Evolutionary conservation across 1,140 invertebrate species (phyloP).

Genomic region (Pseudomyrmex cubaensis): DNA sequence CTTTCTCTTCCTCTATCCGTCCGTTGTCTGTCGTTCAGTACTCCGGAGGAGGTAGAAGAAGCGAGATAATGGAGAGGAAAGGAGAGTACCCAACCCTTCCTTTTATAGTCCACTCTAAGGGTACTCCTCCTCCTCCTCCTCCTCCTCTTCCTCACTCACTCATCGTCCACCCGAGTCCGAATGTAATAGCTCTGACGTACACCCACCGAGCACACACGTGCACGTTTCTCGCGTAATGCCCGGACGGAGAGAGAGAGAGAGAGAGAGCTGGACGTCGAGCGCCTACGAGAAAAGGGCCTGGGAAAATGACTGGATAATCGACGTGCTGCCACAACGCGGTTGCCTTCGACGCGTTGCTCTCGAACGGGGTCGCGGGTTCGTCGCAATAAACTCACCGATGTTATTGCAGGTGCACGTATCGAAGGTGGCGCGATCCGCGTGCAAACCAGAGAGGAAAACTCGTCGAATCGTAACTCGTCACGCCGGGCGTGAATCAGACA

Average conservation of each 20-base stretch:
- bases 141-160: not conserved
- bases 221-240: constrained; percentile 37
- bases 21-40: not conserved
- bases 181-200: constrained; percentile 72
- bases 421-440: constrained; percentile 41
- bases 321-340: constrained; percentile 53
- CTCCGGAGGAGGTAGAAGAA: constrained; percentile 20
- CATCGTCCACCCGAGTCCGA: constrained; percentile 53
- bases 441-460: constrained; percentile 54
- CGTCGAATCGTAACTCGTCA: constrained; percentile 63
- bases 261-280: constrained; percentile 10
- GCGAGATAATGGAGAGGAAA: constrained; percentile 57
- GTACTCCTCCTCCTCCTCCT: not conserved
- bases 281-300: constrained; percentile 36
- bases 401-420: constrained; percentile 68
- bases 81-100: constrained; percentile 40
- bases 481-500: constrained; percentile 32
- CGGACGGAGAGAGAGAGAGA: not conserved
- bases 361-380: constrained; percentile 64
- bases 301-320: constrained; percentile 75
- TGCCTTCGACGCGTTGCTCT: constrained; percentile 68
- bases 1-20: not conserved
- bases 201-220: constrained; percentile 63
- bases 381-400: constrained; percentile 67
- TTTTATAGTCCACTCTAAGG: constrained; percentile 38